phyloP scores from a whole-genome alignment of 1,140 invertebrate genomes.

The Drosophila cardini region DNA sequence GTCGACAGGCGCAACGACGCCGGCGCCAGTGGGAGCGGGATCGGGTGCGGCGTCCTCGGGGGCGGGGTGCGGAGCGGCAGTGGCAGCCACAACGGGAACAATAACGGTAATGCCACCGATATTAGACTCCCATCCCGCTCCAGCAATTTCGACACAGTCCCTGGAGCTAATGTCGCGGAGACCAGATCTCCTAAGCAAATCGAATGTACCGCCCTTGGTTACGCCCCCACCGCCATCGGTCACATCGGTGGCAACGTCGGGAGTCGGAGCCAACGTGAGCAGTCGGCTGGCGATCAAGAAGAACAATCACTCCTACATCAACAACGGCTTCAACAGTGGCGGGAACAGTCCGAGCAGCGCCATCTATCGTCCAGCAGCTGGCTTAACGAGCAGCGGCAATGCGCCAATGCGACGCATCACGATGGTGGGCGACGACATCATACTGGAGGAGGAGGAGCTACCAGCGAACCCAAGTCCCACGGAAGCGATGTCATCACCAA shows the following conservation, averaged over 20 bases:
- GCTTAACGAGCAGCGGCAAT: slow-evolving; percentile 45
- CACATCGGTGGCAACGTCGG: slow-evolving; percentile 50
- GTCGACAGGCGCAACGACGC: slow-evolving; percentile 56
- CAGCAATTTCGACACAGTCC: slow-evolving; percentile 26
- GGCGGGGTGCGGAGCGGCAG: background rate
- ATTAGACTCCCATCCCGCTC: background rate
- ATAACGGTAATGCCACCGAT: background rate
- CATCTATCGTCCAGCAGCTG: slow-evolving; percentile 63
- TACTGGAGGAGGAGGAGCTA: slow-evolving; percentile 81
- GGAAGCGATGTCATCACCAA: slow-evolving; percentile 26
- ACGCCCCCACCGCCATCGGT: slow-evolving; percentile 35
- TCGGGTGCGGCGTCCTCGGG: background rate
- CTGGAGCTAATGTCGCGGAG: slow-evolving; percentile 55
- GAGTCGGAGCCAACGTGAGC: slow-evolving; percentile 3
- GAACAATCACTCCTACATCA: slow-evolving; percentile 79
- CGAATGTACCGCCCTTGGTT: slow-evolving; percentile 44
- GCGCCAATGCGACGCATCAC: slow-evolving; percentile 66
- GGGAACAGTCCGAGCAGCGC: slow-evolving; percentile 39
- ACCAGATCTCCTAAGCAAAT: slow-evolving; percentile 68
- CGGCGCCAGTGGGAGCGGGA: slow-evolving; percentile 26
- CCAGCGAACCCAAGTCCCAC: slow-evolving; percentile 50
- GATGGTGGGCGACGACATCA: slow-evolving; percentile 80
- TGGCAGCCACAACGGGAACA: slow-evolving; percentile 6
- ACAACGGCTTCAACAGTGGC: slow-evolving; percentile 73
- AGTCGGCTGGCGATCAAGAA: slow-evolving; percentile 62